A percentile compares a stretch with the other conserved stretches of the same genome.
phyloP scores from a whole-genome alignment of 2,888 invertebrate species.

The Drosophila mimetica region DNA sequence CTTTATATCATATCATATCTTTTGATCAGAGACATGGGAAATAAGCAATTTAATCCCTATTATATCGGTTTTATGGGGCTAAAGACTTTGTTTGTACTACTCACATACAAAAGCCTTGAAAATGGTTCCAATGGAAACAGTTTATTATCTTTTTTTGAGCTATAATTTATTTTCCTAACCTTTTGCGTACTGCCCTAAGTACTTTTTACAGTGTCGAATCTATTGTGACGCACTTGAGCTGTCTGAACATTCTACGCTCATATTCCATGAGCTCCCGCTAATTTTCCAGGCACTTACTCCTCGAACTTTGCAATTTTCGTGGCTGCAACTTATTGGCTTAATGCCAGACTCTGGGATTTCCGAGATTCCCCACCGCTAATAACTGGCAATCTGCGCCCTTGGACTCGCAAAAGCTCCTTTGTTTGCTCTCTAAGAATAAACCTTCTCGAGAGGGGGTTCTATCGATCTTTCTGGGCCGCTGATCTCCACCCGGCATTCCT shows the following conservation, averaged over 20 bases:
- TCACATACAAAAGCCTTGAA: not conserved
- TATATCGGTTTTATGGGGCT: not conserved
- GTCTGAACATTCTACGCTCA: constrained; percentile 27
- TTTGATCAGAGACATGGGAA: not conserved
- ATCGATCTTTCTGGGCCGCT: constrained; percentile 59
- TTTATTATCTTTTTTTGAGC: too few species aligned
- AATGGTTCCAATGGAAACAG: too few species aligned
- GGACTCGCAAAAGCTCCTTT: constrained; percentile 9
- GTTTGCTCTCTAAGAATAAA: constrained; percentile 14
- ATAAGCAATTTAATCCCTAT: not conserved
- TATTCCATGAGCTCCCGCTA: constrained; percentile 11
- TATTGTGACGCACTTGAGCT: constrained; percentile 14
- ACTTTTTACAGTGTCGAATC: constrained; percentile 4
- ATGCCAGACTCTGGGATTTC: constrained; percentile 51
- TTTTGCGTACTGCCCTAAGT: not conserved
- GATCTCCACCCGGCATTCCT: constrained; percentile 44
- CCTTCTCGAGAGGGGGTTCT: constrained; percentile 44
- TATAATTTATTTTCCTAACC: too few species aligned
- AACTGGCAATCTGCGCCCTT: constrained; percentile 23
- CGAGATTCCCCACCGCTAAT: constrained; percentile 8
- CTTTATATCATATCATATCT: not conserved
- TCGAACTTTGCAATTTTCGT: constrained; percentile 59
- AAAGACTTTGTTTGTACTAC: too few species aligned
- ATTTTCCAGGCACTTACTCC: constrained; percentile 14
- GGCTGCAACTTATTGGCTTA: constrained; percentile 65